Evolutionary conservation across 2,113 vertebrate genomes (phyloP).

Genomic region (Seriola aureovittata): DNA sequence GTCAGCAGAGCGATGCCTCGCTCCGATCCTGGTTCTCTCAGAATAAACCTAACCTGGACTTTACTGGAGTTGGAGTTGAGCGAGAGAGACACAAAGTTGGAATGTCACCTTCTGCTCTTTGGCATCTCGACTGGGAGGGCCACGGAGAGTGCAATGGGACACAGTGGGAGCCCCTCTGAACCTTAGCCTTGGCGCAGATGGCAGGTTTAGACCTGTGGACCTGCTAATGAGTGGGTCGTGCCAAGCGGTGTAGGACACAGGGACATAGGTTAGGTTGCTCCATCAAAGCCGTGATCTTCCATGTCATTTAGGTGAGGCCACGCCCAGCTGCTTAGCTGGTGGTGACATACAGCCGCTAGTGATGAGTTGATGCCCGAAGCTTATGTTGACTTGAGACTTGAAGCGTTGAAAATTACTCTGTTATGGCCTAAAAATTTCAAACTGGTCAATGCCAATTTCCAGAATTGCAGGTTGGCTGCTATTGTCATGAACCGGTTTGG

Average conservation of each 20-base stretch:
- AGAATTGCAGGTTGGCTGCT: not conserved
- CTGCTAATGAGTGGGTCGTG: slow-evolving; percentile 75
- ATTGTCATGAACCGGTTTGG: not conserved
- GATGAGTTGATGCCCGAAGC: not conserved
- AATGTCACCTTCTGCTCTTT: slow-evolving; percentile 79
- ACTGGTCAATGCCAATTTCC: not conserved
- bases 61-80: slow-evolving; percentile 38
- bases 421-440: slow-evolving; percentile 13
- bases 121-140: slow-evolving; percentile 50
- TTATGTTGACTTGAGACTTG: not conserved
- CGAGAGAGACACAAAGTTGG: slow-evolving; percentile 55
- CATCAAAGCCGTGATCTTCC: slow-evolving; percentile 46
- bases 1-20: slow-evolving; percentile 3
- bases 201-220: slow-evolving; percentile 66
- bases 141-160: slow-evolving; percentile 49
- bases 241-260: slow-evolving; percentile 70
- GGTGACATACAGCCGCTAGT: slow-evolving; percentile 5
- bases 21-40: slow-evolving; percentile 47
- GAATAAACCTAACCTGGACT: slow-evolving; percentile 50
- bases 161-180: slow-evolving; percentile 59
- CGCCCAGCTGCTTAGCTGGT: slow-evolving; percentile 45
- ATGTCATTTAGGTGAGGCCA: slow-evolving; percentile 45
- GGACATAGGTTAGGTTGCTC: slow-evolving; percentile 66
- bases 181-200: slow-evolving; percentile 78
- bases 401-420: not conserved